Evolutionary conservation across 2,888 invertebrate genomes (phyloP).

Genomic region (Tachystola acroxantha): DNA sequence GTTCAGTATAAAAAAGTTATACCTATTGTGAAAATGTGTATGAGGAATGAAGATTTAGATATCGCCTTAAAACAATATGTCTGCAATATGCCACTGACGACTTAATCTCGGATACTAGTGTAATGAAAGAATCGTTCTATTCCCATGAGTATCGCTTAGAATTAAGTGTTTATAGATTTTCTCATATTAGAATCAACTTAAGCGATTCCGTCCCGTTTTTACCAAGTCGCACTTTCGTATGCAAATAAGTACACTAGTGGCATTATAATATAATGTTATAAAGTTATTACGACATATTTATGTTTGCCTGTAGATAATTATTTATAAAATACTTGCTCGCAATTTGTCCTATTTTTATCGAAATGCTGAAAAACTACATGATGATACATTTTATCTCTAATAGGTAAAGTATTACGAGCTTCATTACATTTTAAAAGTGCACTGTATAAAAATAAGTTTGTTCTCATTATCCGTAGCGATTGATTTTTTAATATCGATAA

Average conservation of each 20-base stretch:
- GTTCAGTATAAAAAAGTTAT: no score
- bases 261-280: conserved; percentile 1
- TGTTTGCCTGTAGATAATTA: not conserved
- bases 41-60: no score
- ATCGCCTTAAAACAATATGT: no score
- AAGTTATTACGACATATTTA: conserved; percentile 1
- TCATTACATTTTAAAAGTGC: conserved; percentile 6
- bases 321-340: no score
- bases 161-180: no score
- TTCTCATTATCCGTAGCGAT: not conserved
- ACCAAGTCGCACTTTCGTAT: conserved; percentile 6
- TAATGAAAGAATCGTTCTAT: no score
- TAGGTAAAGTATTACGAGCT: conserved; percentile 10
- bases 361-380: conserved; percentile 6
- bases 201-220: not conserved
- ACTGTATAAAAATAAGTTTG: not conserved
- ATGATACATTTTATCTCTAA: conserved; percentile 3
- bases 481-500: conserved; percentile 6
- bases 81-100: no score
- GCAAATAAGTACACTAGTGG: conserved; percentile 1
- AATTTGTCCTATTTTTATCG: conserved; percentile 5
- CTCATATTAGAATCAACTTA: not conserved
- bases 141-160: no score
- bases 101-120: no score
- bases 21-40: no score